A percentile compares a stretch with the other conserved stretches of the same genome.
These are phyloP conservation scores for Hippocampus abdominalis DNA, from an alignment of 2,113 vertebrate genomes.

Conservation along the genomic window DNA sequence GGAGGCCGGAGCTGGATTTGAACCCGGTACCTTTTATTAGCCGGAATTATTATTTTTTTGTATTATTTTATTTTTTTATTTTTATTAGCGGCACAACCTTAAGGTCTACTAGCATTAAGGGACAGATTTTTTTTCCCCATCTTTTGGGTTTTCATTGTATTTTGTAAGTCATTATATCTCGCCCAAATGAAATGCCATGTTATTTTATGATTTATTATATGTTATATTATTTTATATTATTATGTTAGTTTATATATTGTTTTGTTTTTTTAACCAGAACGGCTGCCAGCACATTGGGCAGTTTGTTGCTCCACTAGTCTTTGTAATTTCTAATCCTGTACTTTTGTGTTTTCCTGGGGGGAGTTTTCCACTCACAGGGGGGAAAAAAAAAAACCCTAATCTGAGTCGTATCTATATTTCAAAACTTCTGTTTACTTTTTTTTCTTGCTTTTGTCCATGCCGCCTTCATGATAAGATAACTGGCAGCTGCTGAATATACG, in stretches of 20 bases:
- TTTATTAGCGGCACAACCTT: not conserved
- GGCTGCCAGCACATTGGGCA: not conserved
- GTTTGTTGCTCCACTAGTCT: not conserved
- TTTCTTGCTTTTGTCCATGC: constrained; percentile 3
- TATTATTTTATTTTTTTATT: no score
- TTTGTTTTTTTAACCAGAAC: not conserved
- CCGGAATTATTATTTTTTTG: no score
- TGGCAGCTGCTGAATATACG: constrained; percentile 18
- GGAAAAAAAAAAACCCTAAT: constrained; percentile 16
- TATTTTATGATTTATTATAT: no score
- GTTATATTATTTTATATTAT: no score
- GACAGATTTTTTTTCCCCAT: not conserved
- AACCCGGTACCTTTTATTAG: no score
- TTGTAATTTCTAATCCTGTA: not conserved
- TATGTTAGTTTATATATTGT: no score
- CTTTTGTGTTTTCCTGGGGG: constrained; percentile 7
- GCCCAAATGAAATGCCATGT: not conserved
- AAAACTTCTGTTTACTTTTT: not conserved
- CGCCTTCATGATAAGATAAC: constrained; percentile 21
- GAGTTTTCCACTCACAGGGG: constrained; percentile 11
- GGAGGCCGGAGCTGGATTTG: no score
- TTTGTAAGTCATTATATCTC: not conserved
- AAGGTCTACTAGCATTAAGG: not conserved
- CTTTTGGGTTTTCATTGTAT: not conserved
- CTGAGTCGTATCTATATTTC: not conserved